Evolutionary conservation across 2,797 vertebrate genomes (phyloP), one percentile per base, ranked within the genome.

Genomic region (Sternotherus odoratus): DNA sequence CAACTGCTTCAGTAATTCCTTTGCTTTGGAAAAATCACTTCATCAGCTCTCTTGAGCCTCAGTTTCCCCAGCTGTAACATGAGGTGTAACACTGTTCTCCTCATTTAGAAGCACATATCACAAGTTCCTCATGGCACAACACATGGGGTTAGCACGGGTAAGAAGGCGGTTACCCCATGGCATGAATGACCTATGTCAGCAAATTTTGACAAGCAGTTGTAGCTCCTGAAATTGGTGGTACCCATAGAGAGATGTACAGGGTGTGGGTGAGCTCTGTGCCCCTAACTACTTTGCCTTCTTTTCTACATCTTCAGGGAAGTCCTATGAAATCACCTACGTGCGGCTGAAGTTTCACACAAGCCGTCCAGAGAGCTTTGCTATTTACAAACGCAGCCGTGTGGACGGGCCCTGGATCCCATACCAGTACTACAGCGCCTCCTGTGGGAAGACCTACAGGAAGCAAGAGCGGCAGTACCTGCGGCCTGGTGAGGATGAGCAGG

Each of bases 341-440:
- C 93, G 99, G 93, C 95, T 99, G 33, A 99, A 99, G 97, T 99
- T 99, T 97, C 99, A 99, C 98, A 99, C 99, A 97, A 99, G 99
- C 60, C 98, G 99, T 1, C 99, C 99, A 0, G 99, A 99, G 97
- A 99, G 99, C 97, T 99, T 99, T 1, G 98, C 99, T 97, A 99
- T 99, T 96, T 99, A 99, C 97, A 99, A 98, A 96, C 99, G 99
- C 75, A 98, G 98, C 2, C 94, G 2, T 0, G 81, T 97, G 0
- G 92, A 63, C 0, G 98, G 98, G 26, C 98, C 98, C 9, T 99
- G 99, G 99, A 93, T 98, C 83, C 99, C 99, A 0, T 99, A 99
- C 98, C 99, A 99, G 96, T 99, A 98, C 97, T 99, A 99, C 96
- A 99, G 99, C 0, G 99, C 98, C 0, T 99, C 99, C 26, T 99